Conservation (phyloP, 2,888 invertebrate genomes). For the Clanis bilineata region DNA sequence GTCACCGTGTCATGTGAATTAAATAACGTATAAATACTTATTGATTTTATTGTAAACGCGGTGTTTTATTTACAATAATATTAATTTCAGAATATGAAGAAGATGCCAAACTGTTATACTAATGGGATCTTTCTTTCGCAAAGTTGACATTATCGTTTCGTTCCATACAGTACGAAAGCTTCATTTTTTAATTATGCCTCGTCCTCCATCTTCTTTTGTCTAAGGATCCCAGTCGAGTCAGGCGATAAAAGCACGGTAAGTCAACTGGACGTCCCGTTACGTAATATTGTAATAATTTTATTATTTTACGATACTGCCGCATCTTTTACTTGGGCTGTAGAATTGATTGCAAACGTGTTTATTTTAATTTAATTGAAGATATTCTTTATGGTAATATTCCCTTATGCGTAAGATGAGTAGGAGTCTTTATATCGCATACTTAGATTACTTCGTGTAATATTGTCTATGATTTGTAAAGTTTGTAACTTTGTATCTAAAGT, state of each 20-base stretch:
- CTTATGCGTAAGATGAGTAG: background rate
- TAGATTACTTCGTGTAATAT: background rate
- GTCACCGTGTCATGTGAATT: no score
- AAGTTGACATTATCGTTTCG: no score
- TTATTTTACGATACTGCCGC: conserved; percentile 1
- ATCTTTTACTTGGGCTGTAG: background rate
- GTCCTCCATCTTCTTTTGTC: no score
- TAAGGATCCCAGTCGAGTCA: no score
- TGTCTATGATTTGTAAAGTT: background rate
- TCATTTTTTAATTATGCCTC: no score
- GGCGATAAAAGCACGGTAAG: background rate
- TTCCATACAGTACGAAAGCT: no score
- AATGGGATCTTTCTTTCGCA: no score
- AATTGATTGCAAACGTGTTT: background rate
- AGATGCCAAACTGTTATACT: no score
- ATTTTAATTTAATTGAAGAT: background rate
- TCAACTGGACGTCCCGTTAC: conserved; percentile 3
- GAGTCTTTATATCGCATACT: background rate
- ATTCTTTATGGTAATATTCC: background rate
- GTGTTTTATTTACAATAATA: no score
- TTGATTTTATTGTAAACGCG: no score
- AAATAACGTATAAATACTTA: no score
- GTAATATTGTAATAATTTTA: conserved; percentile 10
- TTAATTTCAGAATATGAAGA: no score
- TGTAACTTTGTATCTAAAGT: background rate